phyloP scores from a whole-genome alignment of 2,797 vertebrate species.

The Champsocephalus gunnari region DNA sequence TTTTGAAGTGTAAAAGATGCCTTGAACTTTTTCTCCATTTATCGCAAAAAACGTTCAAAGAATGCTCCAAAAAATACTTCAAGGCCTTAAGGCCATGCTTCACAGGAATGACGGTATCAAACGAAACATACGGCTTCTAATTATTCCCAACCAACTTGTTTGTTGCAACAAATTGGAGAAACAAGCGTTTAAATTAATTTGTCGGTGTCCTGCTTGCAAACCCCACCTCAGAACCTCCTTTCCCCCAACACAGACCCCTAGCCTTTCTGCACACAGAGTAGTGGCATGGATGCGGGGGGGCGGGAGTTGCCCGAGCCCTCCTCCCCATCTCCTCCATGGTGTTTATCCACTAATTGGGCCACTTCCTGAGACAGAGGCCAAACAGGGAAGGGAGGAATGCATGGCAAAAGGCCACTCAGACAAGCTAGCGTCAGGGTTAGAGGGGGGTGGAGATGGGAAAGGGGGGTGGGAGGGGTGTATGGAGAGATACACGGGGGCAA shows the following conservation, averaged over 20 bases:
- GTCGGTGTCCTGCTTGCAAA: slow-evolving; percentile 11
- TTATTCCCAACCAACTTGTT: slow-evolving; percentile 2
- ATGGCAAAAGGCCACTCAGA: slow-evolving; percentile 85
- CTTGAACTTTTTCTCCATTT: background rate
- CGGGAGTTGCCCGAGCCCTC: slow-evolving; percentile 70
- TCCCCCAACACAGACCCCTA: slow-evolving; percentile 1
- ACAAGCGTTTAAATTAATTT: slow-evolving; percentile 20
- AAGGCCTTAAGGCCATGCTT: too few species aligned
- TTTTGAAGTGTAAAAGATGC: background rate
- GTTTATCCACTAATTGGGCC: slow-evolving; percentile 90
- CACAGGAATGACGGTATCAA: background rate
- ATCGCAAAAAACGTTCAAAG: background rate
- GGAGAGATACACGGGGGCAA: slow-evolving; percentile 52
- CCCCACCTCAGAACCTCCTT: slow-evolving; percentile 9
- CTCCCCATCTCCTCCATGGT: slow-evolving; percentile 83
- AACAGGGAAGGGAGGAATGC: slow-evolving; percentile 85
- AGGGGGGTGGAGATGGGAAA: slow-evolving; percentile 26
- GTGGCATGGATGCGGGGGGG: slow-evolving; percentile 46
- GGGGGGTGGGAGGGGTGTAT: slow-evolving; percentile 20
- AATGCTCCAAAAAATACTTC: background rate
- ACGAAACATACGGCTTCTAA: background rate
- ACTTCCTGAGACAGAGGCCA: slow-evolving; percentile 91
- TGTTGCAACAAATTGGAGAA: slow-evolving; percentile 4
- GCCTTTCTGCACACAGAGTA: slow-evolving; percentile 20
- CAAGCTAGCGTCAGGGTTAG: slow-evolving; percentile 80